Evolutionary conservation across 2,797 vertebrate genomes (phyloP).

Genomic region (Streptopelia turtur): DNA sequence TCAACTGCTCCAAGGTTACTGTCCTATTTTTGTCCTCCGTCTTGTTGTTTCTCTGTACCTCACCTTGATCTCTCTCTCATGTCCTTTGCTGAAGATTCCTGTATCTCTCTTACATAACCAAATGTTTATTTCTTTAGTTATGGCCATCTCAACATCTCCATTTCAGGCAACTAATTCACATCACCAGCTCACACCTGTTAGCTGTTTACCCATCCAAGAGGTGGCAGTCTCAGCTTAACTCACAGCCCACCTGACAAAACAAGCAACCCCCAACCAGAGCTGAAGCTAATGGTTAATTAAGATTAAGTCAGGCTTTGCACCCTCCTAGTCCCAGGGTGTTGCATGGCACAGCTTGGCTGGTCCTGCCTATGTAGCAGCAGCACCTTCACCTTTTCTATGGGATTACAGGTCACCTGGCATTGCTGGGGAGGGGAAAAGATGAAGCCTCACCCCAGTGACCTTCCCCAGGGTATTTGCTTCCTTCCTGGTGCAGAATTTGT

Average conservation of each 20-base stretch:
- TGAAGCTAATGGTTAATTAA: not conserved
- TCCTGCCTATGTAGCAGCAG: not conserved
- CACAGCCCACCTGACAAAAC: not conserved
- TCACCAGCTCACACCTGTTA: not conserved
- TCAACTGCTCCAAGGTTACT: not conserved
- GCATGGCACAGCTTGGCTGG: not conserved
- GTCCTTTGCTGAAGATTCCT: not conserved
- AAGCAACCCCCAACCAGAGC: not conserved
- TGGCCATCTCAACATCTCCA: not conserved
- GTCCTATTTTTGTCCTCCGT: not conserved
- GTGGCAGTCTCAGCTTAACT: not conserved
- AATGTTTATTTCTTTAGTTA: not conserved
- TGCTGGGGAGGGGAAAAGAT: not conserved
- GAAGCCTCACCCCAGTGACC: not conserved
- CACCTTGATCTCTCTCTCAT: not conserved
- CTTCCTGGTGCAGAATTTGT: not conserved
- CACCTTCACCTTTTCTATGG: fast-evolving
- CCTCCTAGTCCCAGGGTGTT: not conserved
- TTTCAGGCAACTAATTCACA: not conserved
- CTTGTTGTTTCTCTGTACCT: not conserved
- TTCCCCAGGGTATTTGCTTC: not conserved
- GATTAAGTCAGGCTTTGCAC: not conserved
- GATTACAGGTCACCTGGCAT: not conserved
- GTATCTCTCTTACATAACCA: not conserved
- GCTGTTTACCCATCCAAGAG: not conserved